A percentile compares a stretch with the other conserved stretches of the same genome.
Conservation (phyloP, 2,888 invertebrate genomes). For the Copidosoma aretas region DNA sequence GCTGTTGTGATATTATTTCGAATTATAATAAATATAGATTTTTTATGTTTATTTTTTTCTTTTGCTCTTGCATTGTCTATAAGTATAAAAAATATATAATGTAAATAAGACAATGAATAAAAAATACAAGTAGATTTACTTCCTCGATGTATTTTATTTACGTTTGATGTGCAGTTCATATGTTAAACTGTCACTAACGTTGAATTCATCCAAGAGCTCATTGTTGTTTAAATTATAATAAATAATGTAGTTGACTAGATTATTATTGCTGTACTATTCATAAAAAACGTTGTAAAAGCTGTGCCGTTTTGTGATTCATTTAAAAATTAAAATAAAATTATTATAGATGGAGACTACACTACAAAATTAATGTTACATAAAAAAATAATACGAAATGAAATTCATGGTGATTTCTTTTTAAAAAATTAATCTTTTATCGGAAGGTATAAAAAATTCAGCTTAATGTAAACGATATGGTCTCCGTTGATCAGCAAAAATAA, state of each 20-base stretch:
- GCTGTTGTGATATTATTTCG: conserved; percentile 51
- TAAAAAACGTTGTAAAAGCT: conserved; percentile 14
- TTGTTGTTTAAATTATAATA: conserved; percentile 36
- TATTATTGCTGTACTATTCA: conserved; percentile 32
- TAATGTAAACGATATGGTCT: conserved; percentile 28
- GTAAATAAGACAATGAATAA: conserved; percentile 23
- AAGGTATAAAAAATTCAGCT: neutral
- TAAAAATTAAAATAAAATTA: conserved; percentile 26
- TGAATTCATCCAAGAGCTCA: conserved; percentile 21
- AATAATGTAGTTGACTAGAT: conserved; percentile 31
- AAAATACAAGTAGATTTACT: conserved; percentile 23
- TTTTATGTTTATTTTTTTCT: conserved; percentile 34
- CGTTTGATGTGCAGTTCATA: conserved; percentile 30
- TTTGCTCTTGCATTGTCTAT: conserved; percentile 9
- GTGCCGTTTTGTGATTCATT: conserved; percentile 32
- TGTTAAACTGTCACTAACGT: conserved; percentile 20
- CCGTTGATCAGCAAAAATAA: conserved; percentile 21
- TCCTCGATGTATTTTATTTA: conserved; percentile 24
- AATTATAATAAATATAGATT: conserved; percentile 21
- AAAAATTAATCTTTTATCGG: neutral
- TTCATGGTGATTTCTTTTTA: neutral
- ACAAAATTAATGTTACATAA: neutral
- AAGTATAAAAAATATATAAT: conserved; percentile 16
- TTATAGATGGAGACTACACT: conserved; percentile 33
- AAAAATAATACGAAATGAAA: conserved; percentile 6